Conservation (phyloP, 2,797 vertebrate species). For the Sebastes diploproa region DNA sequence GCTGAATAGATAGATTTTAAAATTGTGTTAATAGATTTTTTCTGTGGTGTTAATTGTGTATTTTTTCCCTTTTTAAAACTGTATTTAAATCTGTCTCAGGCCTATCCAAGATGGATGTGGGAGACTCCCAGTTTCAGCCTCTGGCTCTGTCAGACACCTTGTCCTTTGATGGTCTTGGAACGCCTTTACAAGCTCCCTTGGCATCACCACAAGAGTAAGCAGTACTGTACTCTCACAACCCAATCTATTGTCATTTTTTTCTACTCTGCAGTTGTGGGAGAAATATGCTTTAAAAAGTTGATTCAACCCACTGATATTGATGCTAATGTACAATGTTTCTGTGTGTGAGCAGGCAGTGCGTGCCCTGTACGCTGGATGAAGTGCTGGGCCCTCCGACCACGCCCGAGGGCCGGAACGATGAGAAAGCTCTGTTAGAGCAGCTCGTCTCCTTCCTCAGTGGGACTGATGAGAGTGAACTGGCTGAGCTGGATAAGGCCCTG, state of each 20-base stretch:
- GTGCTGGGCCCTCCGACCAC: constrained; percentile 92
- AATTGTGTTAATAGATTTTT: background rate
- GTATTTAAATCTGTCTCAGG: constrained; percentile 72
- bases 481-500: constrained; percentile 92
- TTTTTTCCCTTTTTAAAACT: background rate
- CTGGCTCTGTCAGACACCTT: constrained; percentile 84
- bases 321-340: background rate
- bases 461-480: constrained; percentile 94
- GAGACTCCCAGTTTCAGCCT: constrained; percentile 87
- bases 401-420: constrained; percentile 90
- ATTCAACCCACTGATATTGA: background rate
- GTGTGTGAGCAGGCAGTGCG: constrained; percentile 84
- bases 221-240: background rate
- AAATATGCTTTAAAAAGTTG: background rate
- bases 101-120: constrained; percentile 86
- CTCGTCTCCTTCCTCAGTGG: constrained; percentile 94
- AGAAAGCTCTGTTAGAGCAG: constrained; percentile 94
- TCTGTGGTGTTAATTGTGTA: background rate
- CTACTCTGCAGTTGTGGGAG: background rate
- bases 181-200: constrained; percentile 77
- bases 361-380: constrained; percentile 91
- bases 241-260: background rate
- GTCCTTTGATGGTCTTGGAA: constrained; percentile 83
- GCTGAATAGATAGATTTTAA: no score
- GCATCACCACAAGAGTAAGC: constrained; percentile 92